Conservation (phyloP, 2,888 invertebrate species). For the Hirtodrosophila confusa region DNA sequence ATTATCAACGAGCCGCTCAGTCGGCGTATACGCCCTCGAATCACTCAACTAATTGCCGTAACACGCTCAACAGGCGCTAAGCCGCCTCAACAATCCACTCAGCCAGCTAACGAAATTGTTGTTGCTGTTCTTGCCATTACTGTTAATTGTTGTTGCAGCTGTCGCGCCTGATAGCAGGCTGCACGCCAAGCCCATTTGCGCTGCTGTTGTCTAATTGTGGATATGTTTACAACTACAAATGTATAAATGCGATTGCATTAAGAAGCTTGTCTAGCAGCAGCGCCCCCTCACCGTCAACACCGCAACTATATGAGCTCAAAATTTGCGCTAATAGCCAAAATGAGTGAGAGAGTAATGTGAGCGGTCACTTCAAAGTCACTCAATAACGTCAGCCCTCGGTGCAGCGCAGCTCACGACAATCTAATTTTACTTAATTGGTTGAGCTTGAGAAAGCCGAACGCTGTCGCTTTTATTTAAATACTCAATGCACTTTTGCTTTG, state of each 20-base stretch:
- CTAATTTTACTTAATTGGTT: slow-evolving; percentile 42
- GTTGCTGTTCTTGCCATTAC: slow-evolving; percentile 17
- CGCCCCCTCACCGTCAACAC: too few relatives aligned
- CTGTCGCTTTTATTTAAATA: slow-evolving; percentile 9
- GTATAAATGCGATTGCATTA: slow-evolving; percentile 68
- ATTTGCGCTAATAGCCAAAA: slow-evolving; percentile 25
- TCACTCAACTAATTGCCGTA: slow-evolving; percentile 57
- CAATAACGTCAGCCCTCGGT: not conserved
- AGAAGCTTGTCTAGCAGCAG: slow-evolving; percentile 33
- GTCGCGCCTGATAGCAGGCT: slow-evolving; percentile 49
- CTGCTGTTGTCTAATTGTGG: slow-evolving; percentile 41
- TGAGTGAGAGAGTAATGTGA: slow-evolving; percentile 16
- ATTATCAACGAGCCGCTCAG: slow-evolving; percentile 34
- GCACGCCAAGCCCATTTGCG: slow-evolving; percentile 42
- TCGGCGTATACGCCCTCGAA: slow-evolving; percentile 30
- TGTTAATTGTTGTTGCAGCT: slow-evolving; percentile 43
- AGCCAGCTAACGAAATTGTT: slow-evolving; percentile 22
- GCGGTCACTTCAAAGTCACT: slow-evolving; percentile 34
- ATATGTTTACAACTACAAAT: not conserved
- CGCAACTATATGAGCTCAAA: not conserved
- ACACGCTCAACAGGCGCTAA: slow-evolving; percentile 55
- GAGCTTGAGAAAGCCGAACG: slow-evolving; percentile 36
- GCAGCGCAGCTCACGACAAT: slow-evolving; percentile 29
- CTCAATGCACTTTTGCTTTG: too few relatives aligned
- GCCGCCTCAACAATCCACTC: slow-evolving; percentile 49